These are phyloP conservation scores for Peromyscus nudipes DNA, from an alignment of 2,797 vertebrate species.

Conservation along the genomic window DNA sequence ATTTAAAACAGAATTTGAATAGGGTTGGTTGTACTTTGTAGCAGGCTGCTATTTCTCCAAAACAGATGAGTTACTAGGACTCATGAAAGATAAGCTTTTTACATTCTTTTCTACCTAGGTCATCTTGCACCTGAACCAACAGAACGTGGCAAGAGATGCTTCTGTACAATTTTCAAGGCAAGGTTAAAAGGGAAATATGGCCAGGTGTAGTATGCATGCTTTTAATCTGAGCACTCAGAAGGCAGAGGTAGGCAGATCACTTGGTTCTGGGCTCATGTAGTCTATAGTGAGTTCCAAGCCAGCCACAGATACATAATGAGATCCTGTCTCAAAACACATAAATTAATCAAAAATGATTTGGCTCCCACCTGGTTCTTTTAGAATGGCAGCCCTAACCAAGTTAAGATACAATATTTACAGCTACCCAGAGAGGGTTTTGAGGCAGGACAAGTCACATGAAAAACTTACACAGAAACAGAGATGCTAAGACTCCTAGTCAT, in stretches of 20 bases:
- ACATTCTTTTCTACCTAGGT: background rate
- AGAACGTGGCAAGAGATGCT: background rate
- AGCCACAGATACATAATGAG: background rate
- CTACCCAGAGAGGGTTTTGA: background rate
- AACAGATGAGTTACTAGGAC: background rate
- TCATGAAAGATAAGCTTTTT: background rate
- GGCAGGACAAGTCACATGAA: background rate
- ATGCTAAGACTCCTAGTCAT: background rate
- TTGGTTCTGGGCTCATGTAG: background rate
- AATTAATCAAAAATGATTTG: background rate
- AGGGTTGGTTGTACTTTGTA: background rate
- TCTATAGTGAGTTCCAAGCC: background rate
- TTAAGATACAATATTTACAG: background rate
- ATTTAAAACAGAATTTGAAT: background rate
- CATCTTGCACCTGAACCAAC: background rate
- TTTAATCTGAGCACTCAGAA: background rate
- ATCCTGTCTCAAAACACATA: background rate
- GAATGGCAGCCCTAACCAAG: background rate
- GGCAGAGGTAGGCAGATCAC: background rate
- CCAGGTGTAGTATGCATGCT: too few species aligned
- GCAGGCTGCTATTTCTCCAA: constrained; percentile 51
- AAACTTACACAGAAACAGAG: background rate
- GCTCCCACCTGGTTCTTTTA: constrained; percentile 34
- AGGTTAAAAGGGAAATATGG: background rate
- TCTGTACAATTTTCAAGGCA: background rate